Conservation (phyloP, 2,113 vertebrate species). For the Aplodontia rufa region DNA sequence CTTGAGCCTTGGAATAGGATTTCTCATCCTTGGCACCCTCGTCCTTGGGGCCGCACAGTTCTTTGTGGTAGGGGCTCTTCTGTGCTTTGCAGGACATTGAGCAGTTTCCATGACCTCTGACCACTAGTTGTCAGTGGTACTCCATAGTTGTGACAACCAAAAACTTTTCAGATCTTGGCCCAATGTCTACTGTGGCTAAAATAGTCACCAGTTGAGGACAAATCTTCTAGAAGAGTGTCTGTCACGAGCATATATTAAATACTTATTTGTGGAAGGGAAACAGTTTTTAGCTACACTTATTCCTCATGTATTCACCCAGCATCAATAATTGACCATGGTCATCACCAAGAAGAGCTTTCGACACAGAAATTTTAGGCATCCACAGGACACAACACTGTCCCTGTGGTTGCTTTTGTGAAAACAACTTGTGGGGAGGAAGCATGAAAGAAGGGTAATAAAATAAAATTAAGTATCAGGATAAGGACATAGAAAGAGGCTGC, state of each 20-base stretch:
- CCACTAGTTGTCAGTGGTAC: not conserved
- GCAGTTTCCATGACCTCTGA: not conserved
- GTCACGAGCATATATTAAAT: not conserved
- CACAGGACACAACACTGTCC: not conserved
- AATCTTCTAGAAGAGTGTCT: not conserved
- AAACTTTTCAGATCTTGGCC: not conserved
- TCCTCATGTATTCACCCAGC: not conserved
- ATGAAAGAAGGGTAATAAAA: not conserved
- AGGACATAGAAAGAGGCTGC: not conserved
- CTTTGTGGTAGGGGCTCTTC: not conserved
- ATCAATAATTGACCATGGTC: slow-evolving; percentile 3
- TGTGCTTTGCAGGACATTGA: not conserved
- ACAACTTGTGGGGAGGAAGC: not conserved
- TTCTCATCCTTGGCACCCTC: not conserved
- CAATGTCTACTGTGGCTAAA: not conserved
- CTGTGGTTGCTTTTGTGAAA: not conserved
- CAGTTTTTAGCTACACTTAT: not conserved
- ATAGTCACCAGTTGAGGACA: not conserved
- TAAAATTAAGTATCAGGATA: not conserved
- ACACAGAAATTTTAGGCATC: not conserved
- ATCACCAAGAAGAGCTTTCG: not conserved
- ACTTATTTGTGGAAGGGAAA: slow-evolving; percentile 13
- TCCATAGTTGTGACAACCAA: not conserved
- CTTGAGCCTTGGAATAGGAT: not conserved
- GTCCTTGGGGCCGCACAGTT: not conserved